Conservation (phyloP, 2,888 invertebrate genomes). For the Synanthedon formicaeformis region DNA sequence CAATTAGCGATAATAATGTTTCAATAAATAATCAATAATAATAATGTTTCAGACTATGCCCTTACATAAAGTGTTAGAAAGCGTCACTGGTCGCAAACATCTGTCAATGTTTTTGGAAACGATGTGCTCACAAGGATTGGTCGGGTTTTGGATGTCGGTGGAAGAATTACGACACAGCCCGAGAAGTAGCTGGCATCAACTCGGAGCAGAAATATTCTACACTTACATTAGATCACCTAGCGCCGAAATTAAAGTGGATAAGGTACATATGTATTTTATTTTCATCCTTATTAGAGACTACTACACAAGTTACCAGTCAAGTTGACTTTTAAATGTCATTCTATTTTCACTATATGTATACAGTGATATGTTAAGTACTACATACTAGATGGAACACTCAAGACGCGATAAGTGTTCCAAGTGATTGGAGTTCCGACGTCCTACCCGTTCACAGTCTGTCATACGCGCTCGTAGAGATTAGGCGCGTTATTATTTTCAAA, state of each 20-base stretch:
- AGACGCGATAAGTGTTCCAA: too few relatives aligned
- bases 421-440: too few relatives aligned
- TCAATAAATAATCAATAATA: too few relatives aligned
- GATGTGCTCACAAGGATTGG: slow-evolving; percentile 84
- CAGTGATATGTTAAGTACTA: too few relatives aligned
- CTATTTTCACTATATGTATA: too few relatives aligned
- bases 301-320: too few relatives aligned
- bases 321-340: too few relatives aligned
- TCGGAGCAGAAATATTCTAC: slow-evolving; percentile 93
- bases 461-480: too few relatives aligned
- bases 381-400: too few relatives aligned
- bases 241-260: slow-evolving; percentile 85
- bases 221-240: slow-evolving; percentile 86
- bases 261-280: slow-evolving; percentile 37
- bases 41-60: slow-evolving; percentile 72
- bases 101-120: slow-evolving; percentile 86
- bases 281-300: not conserved
- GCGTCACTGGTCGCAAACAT: slow-evolving; percentile 82
- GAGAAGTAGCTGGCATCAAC: slow-evolving; percentile 83
- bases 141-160: slow-evolving; percentile 88
- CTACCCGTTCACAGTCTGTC: too few relatives aligned
- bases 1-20: slow-evolving; percentile 11
- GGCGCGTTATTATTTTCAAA: too few relatives aligned
- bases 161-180: slow-evolving; percentile 85
- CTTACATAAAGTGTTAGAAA: slow-evolving; percentile 79